These are phyloP conservation scores for Meloidogyne chitwoodi DNA, from an alignment of 1,140 invertebrate genomes.

Conservation along the genomic window DNA sequence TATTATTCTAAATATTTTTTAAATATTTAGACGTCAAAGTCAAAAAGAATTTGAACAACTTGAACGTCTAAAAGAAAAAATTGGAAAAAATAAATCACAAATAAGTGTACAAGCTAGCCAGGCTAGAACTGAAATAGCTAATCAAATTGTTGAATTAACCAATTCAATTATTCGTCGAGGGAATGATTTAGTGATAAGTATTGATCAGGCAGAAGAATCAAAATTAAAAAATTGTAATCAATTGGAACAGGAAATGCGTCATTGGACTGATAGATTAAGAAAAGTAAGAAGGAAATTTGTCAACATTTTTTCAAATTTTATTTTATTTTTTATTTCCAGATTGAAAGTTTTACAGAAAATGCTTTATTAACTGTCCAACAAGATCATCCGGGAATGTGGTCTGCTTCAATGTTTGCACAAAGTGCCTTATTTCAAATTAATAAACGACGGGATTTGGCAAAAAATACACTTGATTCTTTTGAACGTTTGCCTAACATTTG, in stretches of 20 bases:
- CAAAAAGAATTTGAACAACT: background rate
- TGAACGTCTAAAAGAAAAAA: background rate
- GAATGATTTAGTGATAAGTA: conserved; percentile 9
- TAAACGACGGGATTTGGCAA: conserved; percentile 1
- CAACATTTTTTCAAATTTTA: background rate
- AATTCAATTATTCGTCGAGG: conserved; percentile 10
- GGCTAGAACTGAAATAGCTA: conserved; percentile 1
- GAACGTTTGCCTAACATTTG: conserved; percentile 3
- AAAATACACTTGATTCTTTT: background rate
- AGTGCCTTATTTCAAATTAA: background rate
- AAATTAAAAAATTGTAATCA: conserved; percentile 3
- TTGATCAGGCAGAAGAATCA: background rate
- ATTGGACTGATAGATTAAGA: background rate
- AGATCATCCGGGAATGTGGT: conserved; percentile 17
- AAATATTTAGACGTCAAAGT: background rate
- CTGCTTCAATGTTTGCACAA: conserved; percentile 11
- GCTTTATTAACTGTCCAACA: background rate
- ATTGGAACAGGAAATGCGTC: conserved; percentile 1
- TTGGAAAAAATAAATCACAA: background rate
- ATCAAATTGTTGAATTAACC: conserved; percentile 12
- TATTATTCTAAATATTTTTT: too few species aligned
- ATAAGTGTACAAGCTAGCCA: background rate
- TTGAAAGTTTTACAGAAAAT: conserved; percentile 9
- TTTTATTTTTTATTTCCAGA: conserved; percentile 1
- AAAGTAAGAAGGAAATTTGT: background rate